These are phyloP conservation scores for Pantherophis vulpinus DNA, from an alignment of 2,797 vertebrate species.

Conservation along the genomic window DNA sequence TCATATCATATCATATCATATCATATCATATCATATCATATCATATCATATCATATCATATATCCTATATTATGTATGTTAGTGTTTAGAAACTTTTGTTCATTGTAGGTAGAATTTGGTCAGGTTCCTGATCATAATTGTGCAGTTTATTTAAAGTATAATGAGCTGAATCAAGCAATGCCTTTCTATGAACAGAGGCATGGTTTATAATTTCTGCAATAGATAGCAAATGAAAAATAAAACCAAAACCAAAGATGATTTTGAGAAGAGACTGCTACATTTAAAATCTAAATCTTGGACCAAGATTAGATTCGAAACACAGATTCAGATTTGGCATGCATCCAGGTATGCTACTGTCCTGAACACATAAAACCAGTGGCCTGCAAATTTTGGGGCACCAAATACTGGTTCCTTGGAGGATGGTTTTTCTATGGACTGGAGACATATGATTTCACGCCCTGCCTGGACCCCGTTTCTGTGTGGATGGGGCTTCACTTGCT, in stretches of 20 bases:
- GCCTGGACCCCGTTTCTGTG: background rate
- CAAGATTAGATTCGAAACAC: background rate
- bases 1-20: no score
- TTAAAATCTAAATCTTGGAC: background rate
- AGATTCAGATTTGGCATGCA: background rate
- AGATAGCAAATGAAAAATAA: background rate
- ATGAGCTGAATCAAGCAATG: background rate
- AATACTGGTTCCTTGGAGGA: background rate
- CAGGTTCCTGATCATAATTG: background rate
- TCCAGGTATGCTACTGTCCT: background rate
- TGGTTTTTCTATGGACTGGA: background rate
- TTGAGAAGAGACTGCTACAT: background rate
- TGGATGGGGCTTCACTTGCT: background rate
- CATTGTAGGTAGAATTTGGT: background rate
- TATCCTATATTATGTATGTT: rapidly evolving
- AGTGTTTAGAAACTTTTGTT: background rate
- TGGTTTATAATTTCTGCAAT: background rate
- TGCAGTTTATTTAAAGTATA: background rate
- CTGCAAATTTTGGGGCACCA: background rate
- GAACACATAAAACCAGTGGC: background rate
- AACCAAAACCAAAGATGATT: background rate
- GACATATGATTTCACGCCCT: rapidly evolving
- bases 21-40: no score
- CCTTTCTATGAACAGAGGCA: background rate
- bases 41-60: no score